A percentile compares a stretch with the other conserved stretches of the same genome.
phyloP scores from a whole-genome alignment of 2,113 vertebrate species.

The Morone saxatilis region DNA sequence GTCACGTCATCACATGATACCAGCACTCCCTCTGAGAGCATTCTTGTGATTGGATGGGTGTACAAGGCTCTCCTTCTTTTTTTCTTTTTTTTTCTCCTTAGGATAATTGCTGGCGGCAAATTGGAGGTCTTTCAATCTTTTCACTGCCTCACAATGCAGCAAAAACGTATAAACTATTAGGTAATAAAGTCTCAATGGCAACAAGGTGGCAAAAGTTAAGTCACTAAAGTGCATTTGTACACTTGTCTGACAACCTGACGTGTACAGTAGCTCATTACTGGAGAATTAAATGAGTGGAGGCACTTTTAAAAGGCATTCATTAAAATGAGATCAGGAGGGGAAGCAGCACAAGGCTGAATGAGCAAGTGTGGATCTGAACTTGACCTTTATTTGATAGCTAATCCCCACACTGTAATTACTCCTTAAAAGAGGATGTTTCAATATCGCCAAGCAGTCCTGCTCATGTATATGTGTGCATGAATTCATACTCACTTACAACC shows the following conservation, averaged over 20 bases:
- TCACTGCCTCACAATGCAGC: slow-evolving; percentile 10
- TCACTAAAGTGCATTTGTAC: slow-evolving; percentile 30
- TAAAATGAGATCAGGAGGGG: slow-evolving; percentile 67
- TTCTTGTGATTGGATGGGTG: slow-evolving; percentile 19
- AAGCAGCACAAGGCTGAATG: slow-evolving; percentile 31
- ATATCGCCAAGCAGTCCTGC: not conserved
- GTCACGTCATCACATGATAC: slow-evolving; percentile 39
- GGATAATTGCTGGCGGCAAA: slow-evolving; percentile 25
- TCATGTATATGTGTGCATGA: not conserved
- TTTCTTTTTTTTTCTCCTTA: not conserved
- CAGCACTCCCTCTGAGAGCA: slow-evolving; percentile 16
- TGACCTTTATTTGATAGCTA: slow-evolving; percentile 60
- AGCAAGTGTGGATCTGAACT: slow-evolving; percentile 57
- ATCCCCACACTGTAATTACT: slow-evolving; percentile 51
- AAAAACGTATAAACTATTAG: slow-evolving; percentile 28
- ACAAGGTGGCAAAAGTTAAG: slow-evolving; percentile 33
- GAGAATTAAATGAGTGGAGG: slow-evolving; percentile 41
- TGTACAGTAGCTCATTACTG: slow-evolving; percentile 57
- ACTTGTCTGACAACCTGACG: slow-evolving; percentile 49
- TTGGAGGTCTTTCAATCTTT: slow-evolving; percentile 23
- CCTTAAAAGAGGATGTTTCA: slow-evolving; percentile 23
- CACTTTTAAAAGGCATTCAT: slow-evolving; percentile 67
- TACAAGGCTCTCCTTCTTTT: not conserved
- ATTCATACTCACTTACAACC: not conserved
- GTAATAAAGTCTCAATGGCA: slow-evolving; percentile 23